phyloP scores from a whole-genome alignment of 2,113 vertebrate genomes.

The Hiodon tergisus region DNA sequence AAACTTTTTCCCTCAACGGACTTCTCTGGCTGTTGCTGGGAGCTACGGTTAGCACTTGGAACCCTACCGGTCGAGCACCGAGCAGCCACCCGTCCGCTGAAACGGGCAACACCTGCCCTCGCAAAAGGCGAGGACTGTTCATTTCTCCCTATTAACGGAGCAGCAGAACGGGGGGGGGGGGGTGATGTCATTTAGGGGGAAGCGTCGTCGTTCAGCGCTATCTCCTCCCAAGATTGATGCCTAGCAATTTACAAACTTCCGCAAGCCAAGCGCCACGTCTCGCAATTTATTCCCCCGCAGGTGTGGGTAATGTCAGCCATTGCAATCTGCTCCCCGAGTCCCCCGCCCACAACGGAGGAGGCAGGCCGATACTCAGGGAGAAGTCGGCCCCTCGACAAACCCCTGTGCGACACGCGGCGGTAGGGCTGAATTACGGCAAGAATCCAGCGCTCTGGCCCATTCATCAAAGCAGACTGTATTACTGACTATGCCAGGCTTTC shows the following conservation, averaged over 20 bases:
- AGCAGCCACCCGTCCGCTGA: no score
- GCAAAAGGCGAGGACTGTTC: neutral
- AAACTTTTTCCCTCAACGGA: neutral
- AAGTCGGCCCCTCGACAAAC: neutral
- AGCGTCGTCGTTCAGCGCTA: slow-evolving; percentile 19
- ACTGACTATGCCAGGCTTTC: slow-evolving; percentile 35
- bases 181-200: slow-evolving; percentile 18
- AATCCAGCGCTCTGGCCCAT: slow-evolving; percentile 41
- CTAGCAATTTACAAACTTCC: slow-evolving; percentile 39
- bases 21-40: neutral
- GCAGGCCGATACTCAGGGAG: no score
- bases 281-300: slow-evolving; percentile 32
- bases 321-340: slow-evolving; percentile 25
- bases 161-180: neutral
- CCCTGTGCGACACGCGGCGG: slow-evolving; percentile 18
- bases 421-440: slow-evolving; percentile 42
- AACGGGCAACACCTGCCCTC: neutral
- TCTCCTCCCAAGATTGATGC: slow-evolving; percentile 36
- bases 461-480: slow-evolving; percentile 47
- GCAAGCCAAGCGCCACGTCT: slow-evolving; percentile 33
- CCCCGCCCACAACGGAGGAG: neutral
- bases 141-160: neutral
- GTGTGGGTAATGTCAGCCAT: slow-evolving; percentile 25
- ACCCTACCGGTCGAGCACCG: no score
- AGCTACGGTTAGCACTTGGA: neutral